Percentiles rank a stretch among this genome's conserved stretches.
These are phyloP conservation scores for Pontoporia blainvillei DNA, from an alignment of 2,113 vertebrate genomes.

Conservation along the genomic window DNA sequence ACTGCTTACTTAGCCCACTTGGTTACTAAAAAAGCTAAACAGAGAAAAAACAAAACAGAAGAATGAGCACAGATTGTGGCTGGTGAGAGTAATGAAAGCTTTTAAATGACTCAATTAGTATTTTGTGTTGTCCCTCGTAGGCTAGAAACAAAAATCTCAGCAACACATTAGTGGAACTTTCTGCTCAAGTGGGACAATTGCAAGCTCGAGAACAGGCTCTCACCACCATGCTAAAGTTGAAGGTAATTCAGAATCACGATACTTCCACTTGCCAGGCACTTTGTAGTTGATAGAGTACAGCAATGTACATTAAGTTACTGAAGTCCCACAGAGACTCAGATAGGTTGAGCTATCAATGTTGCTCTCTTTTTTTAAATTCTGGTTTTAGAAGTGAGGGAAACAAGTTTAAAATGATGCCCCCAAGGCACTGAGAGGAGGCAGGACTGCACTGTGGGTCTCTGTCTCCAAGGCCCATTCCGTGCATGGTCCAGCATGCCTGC, in stretches of 20 bases:
- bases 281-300: neutral
- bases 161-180: slow-evolving; percentile 84
- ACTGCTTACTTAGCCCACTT: neutral
- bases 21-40: neutral
- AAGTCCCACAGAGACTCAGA: neutral
- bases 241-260: slow-evolving; percentile 79
- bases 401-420: neutral
- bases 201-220: slow-evolving; percentile 92
- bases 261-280: neutral
- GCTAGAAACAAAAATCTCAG: slow-evolving; percentile 88
- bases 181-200: slow-evolving; percentile 86
- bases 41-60: neutral
- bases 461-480: neutral
- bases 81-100: neutral
- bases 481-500: neutral
- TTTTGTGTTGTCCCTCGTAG: slow-evolving; percentile 73
- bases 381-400: neutral
- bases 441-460: neutral
- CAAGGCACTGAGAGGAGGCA: neutral
- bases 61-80: neutral
- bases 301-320: neutral
- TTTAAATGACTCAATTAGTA: neutral
- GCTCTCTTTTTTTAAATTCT: neutral
- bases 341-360: neutral
- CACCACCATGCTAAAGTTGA: slow-evolving; percentile 87